Conservation (phyloP, 2,888 invertebrate genomes). For the Azorinus chamasolen region DNA sequence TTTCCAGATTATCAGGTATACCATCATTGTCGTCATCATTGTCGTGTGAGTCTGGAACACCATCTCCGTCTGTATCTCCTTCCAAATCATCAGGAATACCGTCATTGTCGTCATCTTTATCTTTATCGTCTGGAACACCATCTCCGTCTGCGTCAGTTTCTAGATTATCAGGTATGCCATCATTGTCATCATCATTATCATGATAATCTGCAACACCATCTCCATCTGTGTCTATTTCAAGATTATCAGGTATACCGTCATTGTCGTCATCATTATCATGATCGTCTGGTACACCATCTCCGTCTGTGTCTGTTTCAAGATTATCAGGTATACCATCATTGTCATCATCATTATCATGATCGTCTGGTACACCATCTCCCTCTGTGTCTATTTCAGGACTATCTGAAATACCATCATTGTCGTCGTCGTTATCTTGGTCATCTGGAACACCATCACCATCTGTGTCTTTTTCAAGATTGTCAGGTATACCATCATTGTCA, state of each 20-base stretch:
- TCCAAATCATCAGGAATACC: conserved; percentile 76
- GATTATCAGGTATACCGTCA: conserved; percentile 76
- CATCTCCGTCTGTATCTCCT: conserved; percentile 81
- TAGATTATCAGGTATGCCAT: conserved; percentile 76
- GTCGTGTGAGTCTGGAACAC: conserved; percentile 80
- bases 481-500: conserved; percentile 75
- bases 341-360: conserved; percentile 71
- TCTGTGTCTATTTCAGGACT: conserved; percentile 68
- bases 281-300: conserved; percentile 78
- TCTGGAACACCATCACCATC: conserved; percentile 78
- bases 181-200: conserved; percentile 79
- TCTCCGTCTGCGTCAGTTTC: conserved; percentile 81
- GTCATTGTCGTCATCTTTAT: conserved; percentile 79
- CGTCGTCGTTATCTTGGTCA: conserved; percentile 70
- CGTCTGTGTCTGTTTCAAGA: conserved; percentile 73
- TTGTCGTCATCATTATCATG: conserved; percentile 82
- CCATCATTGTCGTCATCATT: conserved; percentile 77
- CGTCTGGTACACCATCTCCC: conserved; percentile 75
- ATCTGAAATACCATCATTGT: conserved; percentile 80
- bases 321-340: conserved; percentile 80
- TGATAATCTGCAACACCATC: conserved; percentile 81
- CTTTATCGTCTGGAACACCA: conserved; percentile 75
- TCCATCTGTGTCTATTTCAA: conserved; percentile 70
- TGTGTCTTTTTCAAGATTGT: conserved; percentile 66
- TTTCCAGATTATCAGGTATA: conserved; percentile 73